Percentiles rank a stretch among this genome's conserved stretches.
Evolutionary conservation across 2,888 invertebrate genomes (phyloP).

Genomic region (Heliconius cydno): DNA sequence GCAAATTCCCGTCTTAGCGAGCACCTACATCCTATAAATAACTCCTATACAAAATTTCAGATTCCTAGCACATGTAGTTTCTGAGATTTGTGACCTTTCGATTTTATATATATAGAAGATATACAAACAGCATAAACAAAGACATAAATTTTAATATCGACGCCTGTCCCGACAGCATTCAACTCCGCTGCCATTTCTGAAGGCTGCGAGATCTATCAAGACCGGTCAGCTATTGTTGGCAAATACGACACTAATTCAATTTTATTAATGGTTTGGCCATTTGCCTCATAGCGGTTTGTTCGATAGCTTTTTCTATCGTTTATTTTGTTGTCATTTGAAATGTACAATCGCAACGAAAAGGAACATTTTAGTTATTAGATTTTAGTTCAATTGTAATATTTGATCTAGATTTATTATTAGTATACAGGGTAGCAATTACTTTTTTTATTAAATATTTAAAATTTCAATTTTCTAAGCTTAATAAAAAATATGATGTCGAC

Average conservation of each 20-base stretch:
- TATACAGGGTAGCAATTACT: neutral
- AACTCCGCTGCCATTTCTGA: slow-evolving; percentile 13
- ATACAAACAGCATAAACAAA: neutral
- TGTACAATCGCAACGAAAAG: slow-evolving; percentile 26
- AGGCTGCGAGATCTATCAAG: slow-evolving; percentile 51
- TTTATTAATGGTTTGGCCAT: slow-evolving; percentile 66
- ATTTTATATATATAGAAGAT: neutral
- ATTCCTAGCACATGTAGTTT: too few relatives aligned
- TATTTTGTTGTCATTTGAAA: slow-evolving; percentile 46
- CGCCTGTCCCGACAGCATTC: slow-evolving; percentile 4
- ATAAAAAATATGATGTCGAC: neutral
- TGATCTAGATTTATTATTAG: slow-evolving; percentile 12
- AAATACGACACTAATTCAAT: slow-evolving; percentile 68
- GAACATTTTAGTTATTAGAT: neutral
- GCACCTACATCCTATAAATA: too few relatives aligned
- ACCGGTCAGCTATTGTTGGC: slow-evolving; percentile 61
- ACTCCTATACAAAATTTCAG: too few relatives aligned
- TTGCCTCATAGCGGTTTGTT: slow-evolving; percentile 52
- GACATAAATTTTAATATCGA: slow-evolving; percentile 14
- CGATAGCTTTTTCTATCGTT: slow-evolving; percentile 47
- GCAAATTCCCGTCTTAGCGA: too few relatives aligned
- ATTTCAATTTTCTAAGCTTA: slow-evolving; percentile 4
- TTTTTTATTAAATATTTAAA: slow-evolving; percentile 12
- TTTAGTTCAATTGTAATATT: neutral
- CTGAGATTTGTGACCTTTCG: too few relatives aligned